phyloP scores from a whole-genome alignment of 2,888 invertebrate genomes.

The Tridacna gigas region DNA sequence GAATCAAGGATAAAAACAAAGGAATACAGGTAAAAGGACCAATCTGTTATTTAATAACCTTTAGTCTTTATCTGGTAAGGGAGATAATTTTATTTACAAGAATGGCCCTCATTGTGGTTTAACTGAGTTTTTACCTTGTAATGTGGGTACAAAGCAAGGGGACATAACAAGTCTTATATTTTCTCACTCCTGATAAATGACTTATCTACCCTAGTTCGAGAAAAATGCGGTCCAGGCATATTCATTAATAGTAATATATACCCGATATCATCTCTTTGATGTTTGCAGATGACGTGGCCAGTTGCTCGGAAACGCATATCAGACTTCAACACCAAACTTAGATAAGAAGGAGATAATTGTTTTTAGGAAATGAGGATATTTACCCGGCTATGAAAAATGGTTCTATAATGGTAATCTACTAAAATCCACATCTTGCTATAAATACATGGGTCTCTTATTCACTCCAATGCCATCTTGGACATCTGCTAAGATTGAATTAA shows the following conservation, averaged over 20 bases:
- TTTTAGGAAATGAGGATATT: not conserved
- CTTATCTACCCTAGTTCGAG: not conserved
- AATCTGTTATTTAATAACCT: no score
- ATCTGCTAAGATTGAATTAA: conserved; percentile 2
- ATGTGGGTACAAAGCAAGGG: not conserved
- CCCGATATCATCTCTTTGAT: conserved; percentile 7
- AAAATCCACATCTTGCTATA: not conserved
- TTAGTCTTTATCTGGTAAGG: no score
- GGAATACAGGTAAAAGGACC: no score
- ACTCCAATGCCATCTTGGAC: conserved; percentile 4
- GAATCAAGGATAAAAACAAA: no score
- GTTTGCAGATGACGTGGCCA: conserved; percentile 18
- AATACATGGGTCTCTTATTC: not conserved
- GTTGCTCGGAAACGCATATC: not conserved
- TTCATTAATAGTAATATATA: conserved; percentile 9
- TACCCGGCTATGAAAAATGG: conserved; percentile 17
- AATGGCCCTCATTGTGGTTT: no score
- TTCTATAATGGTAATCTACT: conserved; percentile 2
- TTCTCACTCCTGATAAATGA: not conserved
- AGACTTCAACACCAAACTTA: conserved; percentile 15
- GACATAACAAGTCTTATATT: not conserved
- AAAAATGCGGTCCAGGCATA: not conserved
- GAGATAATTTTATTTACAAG: no score
- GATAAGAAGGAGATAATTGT: conserved; percentile 2
- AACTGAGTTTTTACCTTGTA: not conserved